Evolutionary conservation across 1,140 invertebrate species (phyloP).

Genomic region (Apocrypta bakeri): DNA sequence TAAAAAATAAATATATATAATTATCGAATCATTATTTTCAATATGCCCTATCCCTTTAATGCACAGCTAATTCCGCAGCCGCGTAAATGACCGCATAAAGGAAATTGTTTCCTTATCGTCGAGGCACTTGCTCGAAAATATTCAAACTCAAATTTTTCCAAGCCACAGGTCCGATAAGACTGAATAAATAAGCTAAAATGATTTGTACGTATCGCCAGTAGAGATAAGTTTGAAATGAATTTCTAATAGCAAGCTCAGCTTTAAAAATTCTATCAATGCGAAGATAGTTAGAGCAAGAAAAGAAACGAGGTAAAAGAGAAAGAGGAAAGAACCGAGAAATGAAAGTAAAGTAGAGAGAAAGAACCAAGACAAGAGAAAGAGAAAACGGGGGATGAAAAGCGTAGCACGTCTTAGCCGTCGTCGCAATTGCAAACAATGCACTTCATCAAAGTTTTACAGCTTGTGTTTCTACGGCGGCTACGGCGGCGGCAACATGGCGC

Average conservation of each 20-base stretch:
- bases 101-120: too few relatives aligned
- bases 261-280: constrained; percentile 29
- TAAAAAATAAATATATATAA: too few relatives aligned
- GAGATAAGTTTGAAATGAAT: constrained; percentile 12
- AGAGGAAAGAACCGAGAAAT: background rate
- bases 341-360: background rate
- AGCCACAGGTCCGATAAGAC: background rate
- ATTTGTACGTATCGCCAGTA: too few relatives aligned
- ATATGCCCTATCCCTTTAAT: too few relatives aligned
- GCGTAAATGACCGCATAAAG: too few relatives aligned
- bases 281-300: background rate
- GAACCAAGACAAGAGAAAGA: background rate
- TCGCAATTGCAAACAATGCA: constrained; percentile 32
- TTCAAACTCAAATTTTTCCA: background rate
- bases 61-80: too few relatives aligned
- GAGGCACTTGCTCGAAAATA: too few relatives aligned
- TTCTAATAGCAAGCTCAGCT: background rate
- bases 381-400: background rate
- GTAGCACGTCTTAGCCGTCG: constrained; percentile 16
- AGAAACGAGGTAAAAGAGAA: background rate
- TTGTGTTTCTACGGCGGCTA: background rate
- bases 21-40: too few relatives aligned
- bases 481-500: background rate
- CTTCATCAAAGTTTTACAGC: constrained; percentile 32
- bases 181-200: background rate